Conservation (phyloP, 1,140 invertebrate genomes). For the Anastrepha obliqua region DNA sequence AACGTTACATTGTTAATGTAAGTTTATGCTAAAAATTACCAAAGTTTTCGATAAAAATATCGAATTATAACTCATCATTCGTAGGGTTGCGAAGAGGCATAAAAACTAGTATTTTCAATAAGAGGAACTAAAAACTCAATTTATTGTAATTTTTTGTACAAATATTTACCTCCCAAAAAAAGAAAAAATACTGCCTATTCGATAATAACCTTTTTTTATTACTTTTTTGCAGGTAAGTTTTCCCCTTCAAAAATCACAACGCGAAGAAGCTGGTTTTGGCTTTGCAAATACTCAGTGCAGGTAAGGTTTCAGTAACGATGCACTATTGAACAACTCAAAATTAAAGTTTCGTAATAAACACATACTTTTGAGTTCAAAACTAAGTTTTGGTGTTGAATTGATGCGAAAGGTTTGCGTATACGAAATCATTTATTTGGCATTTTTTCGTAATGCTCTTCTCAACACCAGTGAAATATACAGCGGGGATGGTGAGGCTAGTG, state of each 20-base stretch:
- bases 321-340: not conserved
- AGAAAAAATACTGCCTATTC: no score
- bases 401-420: not conserved
- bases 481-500: not conserved
- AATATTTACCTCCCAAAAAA: no score
- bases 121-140: no score
- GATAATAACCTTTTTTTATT: conserved; percentile 1
- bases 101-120: no score
- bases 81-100: no score
- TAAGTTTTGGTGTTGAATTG: not conserved
- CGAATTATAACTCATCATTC: no score
- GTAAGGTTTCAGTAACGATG: not conserved
- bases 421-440: not conserved
- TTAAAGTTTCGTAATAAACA: not conserved
- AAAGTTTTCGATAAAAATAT: no score
- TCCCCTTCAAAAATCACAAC: not conserved
- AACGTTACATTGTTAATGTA: no score
- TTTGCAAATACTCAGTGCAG: not conserved
- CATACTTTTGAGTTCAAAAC: not conserved
- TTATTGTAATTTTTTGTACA: no score
- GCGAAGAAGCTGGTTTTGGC: not conserved
- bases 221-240: conserved; percentile 18
- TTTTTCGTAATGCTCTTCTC: not conserved
- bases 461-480: not conserved
- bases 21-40: no score